These are phyloP conservation scores for Anastatus disparis DNA, from an alignment of 1,140 invertebrate genomes.

Conservation along the genomic window DNA sequence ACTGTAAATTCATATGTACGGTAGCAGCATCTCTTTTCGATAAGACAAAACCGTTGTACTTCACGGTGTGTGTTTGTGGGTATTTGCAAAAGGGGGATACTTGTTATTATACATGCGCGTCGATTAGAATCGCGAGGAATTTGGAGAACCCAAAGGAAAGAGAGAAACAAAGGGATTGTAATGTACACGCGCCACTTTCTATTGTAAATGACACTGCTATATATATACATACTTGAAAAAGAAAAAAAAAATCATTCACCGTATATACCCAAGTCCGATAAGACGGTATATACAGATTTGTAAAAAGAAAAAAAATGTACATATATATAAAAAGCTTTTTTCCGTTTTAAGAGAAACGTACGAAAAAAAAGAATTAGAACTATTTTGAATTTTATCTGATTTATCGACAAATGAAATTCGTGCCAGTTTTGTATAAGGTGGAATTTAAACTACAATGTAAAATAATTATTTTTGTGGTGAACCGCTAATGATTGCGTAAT, in stretches of 20 bases:
- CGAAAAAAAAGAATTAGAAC: too few relatives aligned
- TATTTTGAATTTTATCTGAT: too few relatives aligned
- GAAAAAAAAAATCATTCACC: background rate
- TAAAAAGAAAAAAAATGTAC: too few relatives aligned
- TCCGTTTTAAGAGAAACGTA: background rate
- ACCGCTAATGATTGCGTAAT: too few relatives aligned
- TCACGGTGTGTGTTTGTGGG: background rate
- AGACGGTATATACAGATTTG: constrained; percentile 17
- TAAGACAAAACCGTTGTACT: background rate
- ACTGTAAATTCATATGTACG: constrained; percentile 2
- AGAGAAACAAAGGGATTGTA: constrained; percentile 31
- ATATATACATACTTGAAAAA: too few relatives aligned
- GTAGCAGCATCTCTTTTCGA: constrained; percentile 20
- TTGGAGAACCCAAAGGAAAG: too few relatives aligned
- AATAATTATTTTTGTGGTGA: too few relatives aligned
- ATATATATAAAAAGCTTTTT: too few relatives aligned
- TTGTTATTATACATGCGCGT: constrained; percentile 24
- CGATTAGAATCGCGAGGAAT: constrained; percentile 29
- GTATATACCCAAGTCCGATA: constrained; percentile 11
- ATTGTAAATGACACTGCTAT: constrained; percentile 31
- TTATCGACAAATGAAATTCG: too few relatives aligned
- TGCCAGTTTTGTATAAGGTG: too few relatives aligned
- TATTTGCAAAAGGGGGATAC: background rate
- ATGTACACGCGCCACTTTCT: constrained; percentile 4
- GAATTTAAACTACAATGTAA: too few relatives aligned